phyloP scores from a whole-genome alignment of 2,113 vertebrate species.

The Tachuris rubrigastra region DNA sequence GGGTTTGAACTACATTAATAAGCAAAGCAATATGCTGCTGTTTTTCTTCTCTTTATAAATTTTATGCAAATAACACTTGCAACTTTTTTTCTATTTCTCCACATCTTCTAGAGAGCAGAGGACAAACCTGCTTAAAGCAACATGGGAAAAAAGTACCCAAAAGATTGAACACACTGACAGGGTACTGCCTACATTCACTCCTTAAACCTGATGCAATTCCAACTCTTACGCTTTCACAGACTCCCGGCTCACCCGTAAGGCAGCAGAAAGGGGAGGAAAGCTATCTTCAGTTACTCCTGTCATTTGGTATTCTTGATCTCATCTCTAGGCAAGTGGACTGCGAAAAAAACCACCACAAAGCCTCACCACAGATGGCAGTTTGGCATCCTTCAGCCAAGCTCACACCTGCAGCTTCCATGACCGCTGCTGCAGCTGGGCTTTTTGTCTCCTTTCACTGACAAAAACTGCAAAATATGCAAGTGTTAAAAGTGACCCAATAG shows the following conservation, averaged over 20 bases:
- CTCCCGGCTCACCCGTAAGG: neutral
- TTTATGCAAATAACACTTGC: neutral
- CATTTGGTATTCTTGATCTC: neutral
- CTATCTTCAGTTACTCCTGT: neutral
- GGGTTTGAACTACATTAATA: neutral
- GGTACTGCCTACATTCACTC: neutral
- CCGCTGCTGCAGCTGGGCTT: constrained; percentile 36
- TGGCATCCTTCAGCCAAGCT: constrained; percentile 9
- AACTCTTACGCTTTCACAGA: neutral
- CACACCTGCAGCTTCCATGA: constrained; percentile 20
- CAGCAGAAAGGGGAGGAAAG: neutral
- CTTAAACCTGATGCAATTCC: neutral
- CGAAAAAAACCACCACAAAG: neutral
- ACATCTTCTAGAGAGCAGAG: neutral
- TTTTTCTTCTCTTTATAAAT: neutral
- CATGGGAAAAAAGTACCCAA: neutral
- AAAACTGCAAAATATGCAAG: neutral
- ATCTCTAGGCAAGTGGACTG: neutral
- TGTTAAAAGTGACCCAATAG: neutral
- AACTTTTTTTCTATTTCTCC: neutral
- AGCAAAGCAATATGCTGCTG: neutral
- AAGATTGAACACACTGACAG: neutral
- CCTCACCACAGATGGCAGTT: constrained; percentile 12
- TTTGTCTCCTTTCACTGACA: neutral
- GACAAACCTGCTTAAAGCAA: neutral